Evolutionary conservation across 2,888 invertebrate genomes (phyloP), one percentile per base, ranked within the genome.

Genomic region (Aporophyla nigra): DNA sequence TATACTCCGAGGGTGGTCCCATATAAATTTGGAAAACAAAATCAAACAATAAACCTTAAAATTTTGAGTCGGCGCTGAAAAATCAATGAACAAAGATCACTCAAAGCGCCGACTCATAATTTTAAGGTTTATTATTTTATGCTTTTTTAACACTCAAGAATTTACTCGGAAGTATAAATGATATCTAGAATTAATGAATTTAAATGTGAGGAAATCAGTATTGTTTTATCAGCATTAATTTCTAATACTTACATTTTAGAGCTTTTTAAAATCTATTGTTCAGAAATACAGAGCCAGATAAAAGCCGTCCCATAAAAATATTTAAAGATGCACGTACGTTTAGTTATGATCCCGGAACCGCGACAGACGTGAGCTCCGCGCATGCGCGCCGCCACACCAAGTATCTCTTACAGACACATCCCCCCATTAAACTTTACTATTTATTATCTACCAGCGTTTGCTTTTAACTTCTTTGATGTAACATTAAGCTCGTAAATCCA

Each of bases 381-480:
- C 84, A 87, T 87, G 88, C 86, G 87, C 82, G 70, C 77, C 76
- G 56, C 84, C 76, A 81, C 80, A 80, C 73, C 76, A 78, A 87
- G 85, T 78, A 87, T 85, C 82, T 83, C 88, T 74, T 82, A 86
- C 49, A 58, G 74, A 71, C 86, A 84, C 88, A 84, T 87, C 76
- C 83, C 69, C 76, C 74, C 77, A 86, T 87, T 80, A 87, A 87
- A 86, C 56, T 73, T 76, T 74, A 87, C 74, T 85, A 79, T 87
- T 84, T 87, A 87, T 84, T 84, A 79, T 78, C 71, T 62, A 87
- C 78, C 67, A 78, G 67, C 75, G 59, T 84, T 80, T 84, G 74
- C 83, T 87, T 83, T 86, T 71, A 84, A 86, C 80, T 86, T 76
- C 66, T 87, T 88, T 87, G 85, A 88, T 86, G 84, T 87, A 63